A percentile compares a stretch with the other conserved stretches of the same genome.
Evolutionary conservation across 2,888 invertebrate species (phyloP).

Genomic region (Bombylius major): DNA sequence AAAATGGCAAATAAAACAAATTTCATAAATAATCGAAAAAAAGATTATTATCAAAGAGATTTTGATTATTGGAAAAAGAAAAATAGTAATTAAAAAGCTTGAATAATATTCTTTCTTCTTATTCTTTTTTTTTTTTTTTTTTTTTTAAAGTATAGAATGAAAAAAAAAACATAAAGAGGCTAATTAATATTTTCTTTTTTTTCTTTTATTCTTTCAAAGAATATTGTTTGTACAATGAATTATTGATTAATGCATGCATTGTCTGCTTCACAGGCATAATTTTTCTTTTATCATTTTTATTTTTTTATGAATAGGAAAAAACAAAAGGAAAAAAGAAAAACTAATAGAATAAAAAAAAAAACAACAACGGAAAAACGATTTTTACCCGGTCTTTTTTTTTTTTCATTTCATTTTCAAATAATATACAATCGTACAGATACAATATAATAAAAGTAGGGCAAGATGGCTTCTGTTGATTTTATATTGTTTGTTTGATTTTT

Average conservation of each 20-base stretch:
- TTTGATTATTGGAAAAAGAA: background rate
- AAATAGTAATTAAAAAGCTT: background rate
- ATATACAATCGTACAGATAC: background rate
- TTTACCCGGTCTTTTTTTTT: background rate
- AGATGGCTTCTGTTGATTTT: too few species aligned
- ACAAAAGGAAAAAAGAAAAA: background rate
- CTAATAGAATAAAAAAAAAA: background rate
- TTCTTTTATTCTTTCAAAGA: background rate
- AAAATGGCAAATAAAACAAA: conserved; percentile 52
- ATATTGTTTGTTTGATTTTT: too few species aligned
- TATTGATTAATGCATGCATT: too few species aligned
- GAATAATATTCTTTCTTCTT: background rate
- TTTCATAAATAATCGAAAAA: background rate
- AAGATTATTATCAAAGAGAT: background rate
- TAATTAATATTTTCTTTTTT: background rate
- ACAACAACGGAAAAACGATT: background rate
- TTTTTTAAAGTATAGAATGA: background rate
- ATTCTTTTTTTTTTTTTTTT: background rate
- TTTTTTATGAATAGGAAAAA: background rate
- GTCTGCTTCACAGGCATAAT: too few species aligned
- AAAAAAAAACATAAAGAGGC: background rate
- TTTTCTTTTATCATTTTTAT: too few species aligned
- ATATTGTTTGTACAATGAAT: background rate
- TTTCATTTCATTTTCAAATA: background rate
- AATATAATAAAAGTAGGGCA: too few species aligned